These are phyloP conservation scores for Xestia rhomboidea DNA, from an alignment of 2,888 invertebrate species.

Conservation along the genomic window DNA sequence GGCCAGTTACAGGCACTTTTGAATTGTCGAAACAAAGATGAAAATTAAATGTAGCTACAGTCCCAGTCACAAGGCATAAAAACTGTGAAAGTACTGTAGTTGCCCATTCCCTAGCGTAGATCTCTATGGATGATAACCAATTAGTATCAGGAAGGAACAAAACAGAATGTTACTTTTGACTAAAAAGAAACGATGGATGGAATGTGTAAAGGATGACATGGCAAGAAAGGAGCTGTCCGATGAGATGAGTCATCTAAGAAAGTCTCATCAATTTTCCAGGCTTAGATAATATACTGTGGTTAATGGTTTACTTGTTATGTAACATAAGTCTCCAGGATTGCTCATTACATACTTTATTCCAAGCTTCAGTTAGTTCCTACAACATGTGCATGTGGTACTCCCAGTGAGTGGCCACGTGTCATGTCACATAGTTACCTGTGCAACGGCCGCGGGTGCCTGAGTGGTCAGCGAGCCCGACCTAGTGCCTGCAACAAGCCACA, in stretches of 20 bases:
- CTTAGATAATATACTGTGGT: neutral
- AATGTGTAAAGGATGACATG: too few relatives aligned
- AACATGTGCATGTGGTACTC: neutral
- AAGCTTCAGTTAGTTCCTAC: neutral
- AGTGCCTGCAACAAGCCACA: conserved; percentile 65
- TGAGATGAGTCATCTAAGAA: too few relatives aligned
- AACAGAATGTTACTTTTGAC: neutral
- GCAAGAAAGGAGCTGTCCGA: too few relatives aligned
- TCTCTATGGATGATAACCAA: too few relatives aligned
- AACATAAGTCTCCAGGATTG: neutral
- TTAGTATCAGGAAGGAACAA: neutral
- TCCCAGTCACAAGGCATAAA: too few relatives aligned
- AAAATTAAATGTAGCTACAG: too few relatives aligned
- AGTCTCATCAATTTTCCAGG: too few relatives aligned
- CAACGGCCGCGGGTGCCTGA: conserved; percentile 41
- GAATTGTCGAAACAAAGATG: too few relatives aligned
- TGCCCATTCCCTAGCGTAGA: too few relatives aligned
- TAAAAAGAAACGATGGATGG: neutral
- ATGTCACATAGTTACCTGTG: conserved; percentile 51
- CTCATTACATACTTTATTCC: neutral
- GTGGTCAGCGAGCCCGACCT: conserved; percentile 52
- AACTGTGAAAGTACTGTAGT: too few relatives aligned
- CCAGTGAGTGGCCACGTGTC: neutral
- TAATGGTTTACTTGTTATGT: neutral
- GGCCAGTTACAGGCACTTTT: too few relatives aligned